Evolutionary conservation across 2,888 invertebrate species (phyloP), one percentile per base, ranked within the genome.

Genomic region (Cheilosia impressa): DNA sequence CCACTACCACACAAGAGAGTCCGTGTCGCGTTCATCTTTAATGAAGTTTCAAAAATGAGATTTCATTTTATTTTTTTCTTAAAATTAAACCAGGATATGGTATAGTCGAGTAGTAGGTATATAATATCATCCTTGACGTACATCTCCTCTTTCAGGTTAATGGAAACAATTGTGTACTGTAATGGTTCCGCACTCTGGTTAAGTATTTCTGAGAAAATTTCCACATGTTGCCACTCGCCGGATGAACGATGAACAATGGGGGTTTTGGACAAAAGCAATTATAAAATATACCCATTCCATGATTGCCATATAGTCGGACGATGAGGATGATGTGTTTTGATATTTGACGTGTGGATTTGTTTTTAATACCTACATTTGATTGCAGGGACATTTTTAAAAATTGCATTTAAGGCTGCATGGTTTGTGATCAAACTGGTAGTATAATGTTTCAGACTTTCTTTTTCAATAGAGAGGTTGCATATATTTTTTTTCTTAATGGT

Each of bases 141-240:
- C 50, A 72, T 73, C 66, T 73, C 83, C 68, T 83, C 73, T 69
- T 72, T 24, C 57, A 83, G 78, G 78, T 78, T 83, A 83, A 83
- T 83, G 83, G 83, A 78, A 83, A 47, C 83, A 84, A 84, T 84
- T 84, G 80, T 84, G 53, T 69, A 71, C 75, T 62, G 80, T 84
- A 80, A 84, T 84, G 80, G 53, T 58, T 72, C 47, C 17, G 45
- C 66, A 71, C 80, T 68, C 58, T 65, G 62, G 76, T 55, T 76
- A 62, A 80, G 75, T 65, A 60, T 66, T 80, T 79, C 79, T 84
- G 84, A 84, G 84, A 84, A 84, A 80, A 19, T 80, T 65, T 55
- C 68, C 84, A 84, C 84, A 84, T 84, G 84, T 80, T 84, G 34
- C 58, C 22, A 47, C 31, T 31, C 41, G 24, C 34, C 13, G 34